Conservation (phyloP, 2,797 vertebrate genomes). For the Spatula clypeata region DNA sequence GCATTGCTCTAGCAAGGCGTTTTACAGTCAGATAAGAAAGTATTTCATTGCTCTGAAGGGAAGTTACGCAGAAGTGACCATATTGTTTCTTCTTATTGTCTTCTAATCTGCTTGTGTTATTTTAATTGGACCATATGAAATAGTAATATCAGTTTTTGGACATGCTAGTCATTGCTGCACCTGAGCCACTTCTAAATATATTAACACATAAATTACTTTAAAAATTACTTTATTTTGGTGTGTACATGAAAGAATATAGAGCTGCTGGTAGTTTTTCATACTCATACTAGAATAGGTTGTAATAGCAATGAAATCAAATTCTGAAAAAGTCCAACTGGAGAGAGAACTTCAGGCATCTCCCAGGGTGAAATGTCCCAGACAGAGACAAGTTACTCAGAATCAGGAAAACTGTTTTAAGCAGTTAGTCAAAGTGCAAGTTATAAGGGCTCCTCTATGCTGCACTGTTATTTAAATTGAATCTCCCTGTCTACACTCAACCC, state of each 20-base stretch:
- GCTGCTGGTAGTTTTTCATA: not conserved
- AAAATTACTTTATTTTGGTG: not conserved
- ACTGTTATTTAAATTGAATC: not conserved
- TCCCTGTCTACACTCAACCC: not conserved
- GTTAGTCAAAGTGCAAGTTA: not conserved
- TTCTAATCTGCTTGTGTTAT: not conserved
- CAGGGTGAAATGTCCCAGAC: not conserved
- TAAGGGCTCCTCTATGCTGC: not conserved
- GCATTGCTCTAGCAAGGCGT: not conserved
- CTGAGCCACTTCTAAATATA: not conserved
- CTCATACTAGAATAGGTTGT: not conserved
- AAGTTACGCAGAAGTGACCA: not conserved
- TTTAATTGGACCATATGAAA: not conserved
- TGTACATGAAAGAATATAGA: not conserved
- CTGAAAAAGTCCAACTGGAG: not conserved
- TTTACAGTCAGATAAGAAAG: not conserved
- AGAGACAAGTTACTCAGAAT: not conserved
- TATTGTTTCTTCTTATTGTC: not conserved
- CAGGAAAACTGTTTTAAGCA: not conserved
- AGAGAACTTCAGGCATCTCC: not conserved
- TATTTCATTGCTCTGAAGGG: not conserved
- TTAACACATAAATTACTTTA: not conserved
- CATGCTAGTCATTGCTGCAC: not conserved
- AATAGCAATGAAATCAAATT: not conserved
- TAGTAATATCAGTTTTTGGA: not conserved